Evolutionary conservation across 2,113 vertebrate genomes (phyloP).

Genomic region (Centrocercus urophasianus): DNA sequence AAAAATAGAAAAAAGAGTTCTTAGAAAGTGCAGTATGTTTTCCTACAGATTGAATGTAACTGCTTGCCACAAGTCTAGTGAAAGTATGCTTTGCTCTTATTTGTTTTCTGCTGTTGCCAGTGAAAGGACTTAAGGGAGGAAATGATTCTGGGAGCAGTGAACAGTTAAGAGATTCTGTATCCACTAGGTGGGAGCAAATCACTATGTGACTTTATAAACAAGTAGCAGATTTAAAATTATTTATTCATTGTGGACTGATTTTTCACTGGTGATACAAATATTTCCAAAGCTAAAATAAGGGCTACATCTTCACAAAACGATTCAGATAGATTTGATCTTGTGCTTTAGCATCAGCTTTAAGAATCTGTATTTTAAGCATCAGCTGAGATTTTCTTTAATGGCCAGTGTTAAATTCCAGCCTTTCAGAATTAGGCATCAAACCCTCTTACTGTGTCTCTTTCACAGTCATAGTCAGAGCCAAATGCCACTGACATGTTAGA

Average conservation of each 20-base stretch:
- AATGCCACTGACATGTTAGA: background rate
- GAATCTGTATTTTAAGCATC: background rate
- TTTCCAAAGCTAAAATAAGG: background rate
- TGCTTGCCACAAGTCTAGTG: background rate
- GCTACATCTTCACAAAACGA: background rate
- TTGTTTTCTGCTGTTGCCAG: background rate
- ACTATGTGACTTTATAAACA: background rate
- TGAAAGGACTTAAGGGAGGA: background rate
- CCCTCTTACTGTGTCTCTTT: fast-evolving
- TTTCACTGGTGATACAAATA: background rate
- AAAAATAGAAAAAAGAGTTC: background rate
- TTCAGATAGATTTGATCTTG: background rate
- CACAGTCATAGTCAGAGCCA: background rate
- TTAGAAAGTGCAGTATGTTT: fast-evolving
- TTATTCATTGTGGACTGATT: background rate
- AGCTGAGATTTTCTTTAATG: background rate
- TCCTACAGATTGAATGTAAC: background rate
- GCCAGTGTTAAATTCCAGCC: background rate
- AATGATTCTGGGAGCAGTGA: background rate
- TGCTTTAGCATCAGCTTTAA: background rate
- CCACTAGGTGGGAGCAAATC: slow-evolving; percentile 26
- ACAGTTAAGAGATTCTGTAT: background rate
- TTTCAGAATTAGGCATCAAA: background rate
- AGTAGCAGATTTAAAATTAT: background rate
- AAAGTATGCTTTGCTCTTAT: background rate